Evolutionary conservation across 2,113 vertebrate genomes (phyloP).

Genomic region (Echinops telfairi): DNA sequence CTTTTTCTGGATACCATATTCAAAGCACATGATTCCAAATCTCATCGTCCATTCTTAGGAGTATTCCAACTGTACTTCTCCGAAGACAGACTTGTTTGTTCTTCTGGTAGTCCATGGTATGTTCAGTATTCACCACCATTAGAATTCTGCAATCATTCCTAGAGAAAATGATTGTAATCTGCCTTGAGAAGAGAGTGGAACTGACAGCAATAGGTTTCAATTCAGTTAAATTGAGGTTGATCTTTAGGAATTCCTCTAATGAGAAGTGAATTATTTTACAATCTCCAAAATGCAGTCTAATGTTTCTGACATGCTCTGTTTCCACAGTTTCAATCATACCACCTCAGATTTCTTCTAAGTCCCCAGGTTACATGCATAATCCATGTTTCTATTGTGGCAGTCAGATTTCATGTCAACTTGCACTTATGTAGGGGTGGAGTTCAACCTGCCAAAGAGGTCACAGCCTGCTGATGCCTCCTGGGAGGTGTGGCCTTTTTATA

Average conservation of each 20-base stretch:
- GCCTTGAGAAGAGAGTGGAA: background rate
- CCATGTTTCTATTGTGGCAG: background rate
- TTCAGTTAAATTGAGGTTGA: background rate
- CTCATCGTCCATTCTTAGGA: too few species aligned
- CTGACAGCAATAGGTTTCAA: background rate
- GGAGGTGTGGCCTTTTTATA: too few species aligned
- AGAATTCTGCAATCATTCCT: background rate
- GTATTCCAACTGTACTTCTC: too few species aligned
- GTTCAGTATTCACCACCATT: too few species aligned
- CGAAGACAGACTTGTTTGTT: too few species aligned
- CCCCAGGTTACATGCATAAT: background rate
- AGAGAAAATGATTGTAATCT: background rate
- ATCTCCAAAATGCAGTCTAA: background rate
- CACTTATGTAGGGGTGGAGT: too few species aligned
- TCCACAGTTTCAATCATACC: background rate
- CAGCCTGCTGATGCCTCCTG: too few species aligned
- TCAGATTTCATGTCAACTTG: too few species aligned
- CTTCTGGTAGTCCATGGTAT: too few species aligned
- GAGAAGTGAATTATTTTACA: background rate
- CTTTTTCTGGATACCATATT: too few species aligned
- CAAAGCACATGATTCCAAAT: too few species aligned
- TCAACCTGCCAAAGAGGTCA: too few species aligned
- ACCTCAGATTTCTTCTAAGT: conserved; percentile 6
- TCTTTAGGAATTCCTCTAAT: background rate
- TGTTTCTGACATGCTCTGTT: background rate